Conservation (phyloP, 2,797 vertebrate species). For the Labroides dimidiatus region DNA sequence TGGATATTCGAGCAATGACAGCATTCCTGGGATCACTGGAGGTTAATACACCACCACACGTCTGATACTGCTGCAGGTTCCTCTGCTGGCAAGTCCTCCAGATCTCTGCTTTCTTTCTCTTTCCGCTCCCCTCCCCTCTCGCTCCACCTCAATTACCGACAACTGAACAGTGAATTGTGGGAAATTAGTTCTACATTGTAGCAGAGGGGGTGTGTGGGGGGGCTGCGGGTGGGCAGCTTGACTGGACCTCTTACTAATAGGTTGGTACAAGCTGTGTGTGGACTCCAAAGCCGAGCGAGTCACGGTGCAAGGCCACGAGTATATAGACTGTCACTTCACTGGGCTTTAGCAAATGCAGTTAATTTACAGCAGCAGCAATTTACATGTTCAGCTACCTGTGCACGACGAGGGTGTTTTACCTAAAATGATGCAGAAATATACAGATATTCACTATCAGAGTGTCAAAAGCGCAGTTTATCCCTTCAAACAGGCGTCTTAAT, state of each 20-base stretch:
- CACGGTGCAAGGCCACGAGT: conserved; percentile 48
- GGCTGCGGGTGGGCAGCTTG: conserved; percentile 33
- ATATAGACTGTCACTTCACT: conserved; percentile 47
- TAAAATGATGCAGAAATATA: conserved; percentile 39
- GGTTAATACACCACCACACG: conserved; percentile 65
- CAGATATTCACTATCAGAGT: conserved; percentile 14
- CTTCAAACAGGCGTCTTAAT: conserved; percentile 23
- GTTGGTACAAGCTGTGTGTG: conserved; percentile 60
- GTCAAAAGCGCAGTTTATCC: conserved; percentile 21
- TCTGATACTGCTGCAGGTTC: conserved; percentile 59
- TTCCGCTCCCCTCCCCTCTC: conserved; percentile 24
- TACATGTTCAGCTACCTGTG: conserved; percentile 58
- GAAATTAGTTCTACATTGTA: conserved; percentile 66
- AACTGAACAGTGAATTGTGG: conserved; percentile 63
- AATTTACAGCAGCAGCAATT: conserved; percentile 43
- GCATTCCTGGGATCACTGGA: conserved; percentile 41
- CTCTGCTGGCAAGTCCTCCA: conserved; percentile 55
- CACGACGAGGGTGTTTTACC: conserved; percentile 52
- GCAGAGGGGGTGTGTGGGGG: conserved; percentile 5
- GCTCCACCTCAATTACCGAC: conserved; percentile 65
- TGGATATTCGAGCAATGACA: conserved; percentile 50
- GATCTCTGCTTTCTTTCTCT: conserved; percentile 24
- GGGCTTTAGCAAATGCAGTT: conserved; percentile 36
- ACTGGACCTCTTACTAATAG: conserved; percentile 68
- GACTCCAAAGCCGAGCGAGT: conserved; percentile 53